Conservation (phyloP, 2,113 vertebrate genomes). For the Piprites chloris region DNA sequence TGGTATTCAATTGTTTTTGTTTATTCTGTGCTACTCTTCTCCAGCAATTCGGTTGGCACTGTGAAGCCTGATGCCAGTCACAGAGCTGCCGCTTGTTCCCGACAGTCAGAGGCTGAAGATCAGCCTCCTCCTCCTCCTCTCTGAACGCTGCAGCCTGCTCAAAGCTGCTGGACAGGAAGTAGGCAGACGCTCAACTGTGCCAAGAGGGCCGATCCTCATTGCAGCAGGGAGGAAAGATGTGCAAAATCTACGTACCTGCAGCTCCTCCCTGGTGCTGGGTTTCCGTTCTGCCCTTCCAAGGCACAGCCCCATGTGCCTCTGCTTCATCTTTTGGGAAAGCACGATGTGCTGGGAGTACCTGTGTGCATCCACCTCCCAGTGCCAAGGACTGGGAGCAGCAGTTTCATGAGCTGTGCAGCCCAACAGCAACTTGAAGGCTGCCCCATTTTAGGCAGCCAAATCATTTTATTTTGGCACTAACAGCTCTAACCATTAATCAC, state of each 20-base stretch:
- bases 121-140: not conserved
- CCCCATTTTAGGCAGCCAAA: not conserved
- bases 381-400: not conserved
- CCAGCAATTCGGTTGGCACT: not conserved
- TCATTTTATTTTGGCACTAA: not conserved
- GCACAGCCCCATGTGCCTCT: fast-evolving
- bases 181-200: not conserved
- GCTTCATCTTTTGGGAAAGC: not conserved
- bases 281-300: not conserved
- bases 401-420: not conserved
- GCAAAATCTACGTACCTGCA: not conserved
- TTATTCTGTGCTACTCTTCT: not conserved
- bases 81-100: not conserved
- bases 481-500: not conserved
- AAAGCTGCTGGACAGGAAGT: not conserved
- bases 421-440: not conserved
- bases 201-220: not conserved
- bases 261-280: not conserved
- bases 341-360: fast-evolving
- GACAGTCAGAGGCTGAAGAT: not conserved
- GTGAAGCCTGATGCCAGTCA: not conserved
- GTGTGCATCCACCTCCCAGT: not conserved
- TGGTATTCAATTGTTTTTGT: not conserved
- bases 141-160: not conserved
- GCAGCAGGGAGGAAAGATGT: not conserved